Evolutionary conservation across 2,888 invertebrate species (phyloP).

Genomic region (Encarsia formosa): DNA sequence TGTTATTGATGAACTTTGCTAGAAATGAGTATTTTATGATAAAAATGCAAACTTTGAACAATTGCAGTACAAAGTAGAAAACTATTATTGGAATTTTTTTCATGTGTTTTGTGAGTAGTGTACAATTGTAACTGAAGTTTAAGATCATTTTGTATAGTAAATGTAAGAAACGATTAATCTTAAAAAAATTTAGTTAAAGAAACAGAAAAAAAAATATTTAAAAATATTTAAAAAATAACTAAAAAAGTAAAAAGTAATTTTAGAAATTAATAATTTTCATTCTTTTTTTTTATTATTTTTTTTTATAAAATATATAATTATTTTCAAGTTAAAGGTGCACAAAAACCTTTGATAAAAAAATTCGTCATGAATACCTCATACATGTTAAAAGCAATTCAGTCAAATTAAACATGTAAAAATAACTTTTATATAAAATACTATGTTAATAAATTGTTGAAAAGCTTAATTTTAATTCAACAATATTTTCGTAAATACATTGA

Average conservation of each 20-base stretch:
- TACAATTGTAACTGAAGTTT: neutral
- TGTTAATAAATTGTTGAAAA: too few species aligned
- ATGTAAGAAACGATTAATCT: neutral
- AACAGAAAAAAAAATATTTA: neutral
- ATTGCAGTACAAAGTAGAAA: neutral
- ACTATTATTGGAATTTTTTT: neutral
- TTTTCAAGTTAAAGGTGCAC: neutral
- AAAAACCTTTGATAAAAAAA: too few species aligned
- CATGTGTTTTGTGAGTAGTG: neutral
- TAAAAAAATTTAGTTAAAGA: neutral
- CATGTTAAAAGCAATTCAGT: too few species aligned
- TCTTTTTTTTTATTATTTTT: too few species aligned
- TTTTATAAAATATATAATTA: neutral
- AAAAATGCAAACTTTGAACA: neutral
- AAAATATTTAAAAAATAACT: neutral
- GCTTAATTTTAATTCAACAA: too few species aligned
- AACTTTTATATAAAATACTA: too few species aligned
- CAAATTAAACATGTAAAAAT: too few species aligned
- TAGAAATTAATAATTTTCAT: neutral
- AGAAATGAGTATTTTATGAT: conserved; percentile 9
- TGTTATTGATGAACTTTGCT: conserved; percentile 15
- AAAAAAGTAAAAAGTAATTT: neutral
- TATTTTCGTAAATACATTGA: too few species aligned
- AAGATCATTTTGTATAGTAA: neutral
- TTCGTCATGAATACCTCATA: too few species aligned